phyloP scores from a whole-genome alignment of 2,113 vertebrate species.

The Corythornis madagascariensis region DNA sequence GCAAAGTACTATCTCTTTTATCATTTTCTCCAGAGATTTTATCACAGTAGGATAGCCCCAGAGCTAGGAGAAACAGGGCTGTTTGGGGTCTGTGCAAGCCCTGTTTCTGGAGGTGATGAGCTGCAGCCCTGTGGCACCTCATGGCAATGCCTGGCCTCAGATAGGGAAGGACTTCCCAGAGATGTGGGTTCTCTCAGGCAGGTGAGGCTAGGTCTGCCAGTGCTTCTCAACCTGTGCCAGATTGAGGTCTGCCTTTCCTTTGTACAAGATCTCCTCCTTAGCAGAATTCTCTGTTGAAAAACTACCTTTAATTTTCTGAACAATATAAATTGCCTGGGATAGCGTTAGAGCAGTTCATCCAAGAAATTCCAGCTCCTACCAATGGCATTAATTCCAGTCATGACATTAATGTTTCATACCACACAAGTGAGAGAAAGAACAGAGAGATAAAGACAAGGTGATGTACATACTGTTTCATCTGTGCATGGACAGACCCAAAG shows the following conservation, averaged over 20 bases:
- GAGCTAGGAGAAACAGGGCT: neutral
- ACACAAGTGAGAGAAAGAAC: neutral
- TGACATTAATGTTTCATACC: neutral
- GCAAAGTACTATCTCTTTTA: neutral
- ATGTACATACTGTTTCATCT: neutral
- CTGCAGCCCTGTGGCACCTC: neutral
- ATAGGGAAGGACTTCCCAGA: neutral
- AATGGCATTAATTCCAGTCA: neutral
- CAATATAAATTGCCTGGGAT: neutral
- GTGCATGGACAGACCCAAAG: neutral
- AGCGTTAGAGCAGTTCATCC: neutral
- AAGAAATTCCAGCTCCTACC: neutral
- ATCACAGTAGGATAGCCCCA: neutral
- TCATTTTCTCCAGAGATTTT: neutral
- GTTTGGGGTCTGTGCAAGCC: neutral
- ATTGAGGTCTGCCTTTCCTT: neutral
- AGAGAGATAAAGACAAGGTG: neutral
- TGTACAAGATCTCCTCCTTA: neutral
- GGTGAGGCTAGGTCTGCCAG: neutral
- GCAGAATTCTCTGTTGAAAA: neutral
- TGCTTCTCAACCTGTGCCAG: neutral
- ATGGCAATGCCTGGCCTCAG: neutral
- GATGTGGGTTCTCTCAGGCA: neutral
- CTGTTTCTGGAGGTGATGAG: neutral
- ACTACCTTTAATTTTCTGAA: neutral